Evolutionary conservation across 2,888 invertebrate genomes (phyloP).

Genomic region (Dryomyza anilis): DNA sequence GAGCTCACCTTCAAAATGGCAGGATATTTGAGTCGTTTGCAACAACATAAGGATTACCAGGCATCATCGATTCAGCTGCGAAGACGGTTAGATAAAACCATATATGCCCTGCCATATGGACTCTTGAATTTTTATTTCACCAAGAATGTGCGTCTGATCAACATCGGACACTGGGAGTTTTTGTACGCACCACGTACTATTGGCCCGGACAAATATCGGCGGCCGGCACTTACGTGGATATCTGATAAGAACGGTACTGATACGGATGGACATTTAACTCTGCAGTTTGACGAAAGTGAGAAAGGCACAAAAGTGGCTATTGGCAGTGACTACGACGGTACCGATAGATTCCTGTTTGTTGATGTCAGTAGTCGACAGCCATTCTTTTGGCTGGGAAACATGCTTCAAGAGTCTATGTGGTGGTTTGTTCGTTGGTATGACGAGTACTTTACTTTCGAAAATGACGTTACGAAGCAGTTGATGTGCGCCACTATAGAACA

Average conservation of each 20-base stretch:
- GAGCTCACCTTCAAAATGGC: background rate
- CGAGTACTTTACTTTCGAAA: conserved; percentile 9
- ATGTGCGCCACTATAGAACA: conserved; percentile 22
- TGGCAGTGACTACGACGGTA: conserved; percentile 25
- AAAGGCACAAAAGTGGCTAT: conserved; percentile 28
- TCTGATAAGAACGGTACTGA: conserved; percentile 36
- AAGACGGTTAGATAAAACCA: background rate
- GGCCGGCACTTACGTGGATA: conserved; percentile 34
- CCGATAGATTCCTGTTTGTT: conserved; percentile 27
- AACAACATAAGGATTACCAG: background rate
- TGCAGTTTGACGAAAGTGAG: background rate
- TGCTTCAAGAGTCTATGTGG: background rate
- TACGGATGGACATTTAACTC: no score
- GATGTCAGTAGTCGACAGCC: conserved; percentile 22
- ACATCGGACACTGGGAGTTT: conserved; percentile 32
- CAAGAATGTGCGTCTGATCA: conserved; percentile 5
- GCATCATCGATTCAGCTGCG: conserved; percentile 5
- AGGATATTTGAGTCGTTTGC: conserved; percentile 1
- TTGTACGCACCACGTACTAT: conserved; percentile 36
- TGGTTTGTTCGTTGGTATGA: conserved; percentile 27
- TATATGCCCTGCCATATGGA: conserved; percentile 20
- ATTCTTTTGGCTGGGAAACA: conserved; percentile 32
- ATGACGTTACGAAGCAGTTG: conserved; percentile 8
- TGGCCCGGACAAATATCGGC: conserved; percentile 31
- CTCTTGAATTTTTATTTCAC: conserved; percentile 13